Evolutionary conservation across 2,888 invertebrate species (phyloP), one percentile per base, ranked within the genome.

Genomic region (Taenaris catops): DNA sequence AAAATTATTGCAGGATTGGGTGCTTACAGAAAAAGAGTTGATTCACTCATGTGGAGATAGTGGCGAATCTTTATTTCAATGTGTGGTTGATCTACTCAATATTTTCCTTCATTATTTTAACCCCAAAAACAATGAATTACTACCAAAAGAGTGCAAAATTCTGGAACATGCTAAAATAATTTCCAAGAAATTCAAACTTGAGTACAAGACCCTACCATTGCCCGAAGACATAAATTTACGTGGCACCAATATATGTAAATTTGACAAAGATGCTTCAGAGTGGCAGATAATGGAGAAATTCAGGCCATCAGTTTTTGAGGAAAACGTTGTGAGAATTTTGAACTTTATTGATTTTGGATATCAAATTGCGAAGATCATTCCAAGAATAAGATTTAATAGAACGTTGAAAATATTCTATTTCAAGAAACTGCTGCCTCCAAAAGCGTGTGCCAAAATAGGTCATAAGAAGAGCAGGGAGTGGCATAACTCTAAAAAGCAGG

Each of bases 1-100:
- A 11, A 94, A 93, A 70, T 75, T 96, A 46, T 89, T 95, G 43
- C 93, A 92, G 62, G 96, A 96, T 68, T 97, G 96, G 97, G 84
- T 96, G 48, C 89, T 89, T 33, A 90, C 91, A 31, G 94, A 96
- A 70, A 90, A 92, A 33, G 92, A 94, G 43, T 90, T 96, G 10
- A 89, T 97, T 11, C 88, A 91, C 47, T 92, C 93, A 1, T 95
- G 95, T 66, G 93, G 93, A 8, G 90, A 92, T 60, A 94, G 93
- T 56, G 95, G 95, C 11, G 92, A 92, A 24, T 91, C 92, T 25
- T 83, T 97, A 33, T 91, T 96, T 63, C 92, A 93, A 55, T 92
- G 95, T 67, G 90, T 96, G 11, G 92, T 94, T 25, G 91, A 92
- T 47, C 76, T 97, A 32, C 75, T 96, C 4, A 97, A 97, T 75